phyloP scores from a whole-genome alignment of 2,888 invertebrate species.

The Leucophenga montana region DNA sequence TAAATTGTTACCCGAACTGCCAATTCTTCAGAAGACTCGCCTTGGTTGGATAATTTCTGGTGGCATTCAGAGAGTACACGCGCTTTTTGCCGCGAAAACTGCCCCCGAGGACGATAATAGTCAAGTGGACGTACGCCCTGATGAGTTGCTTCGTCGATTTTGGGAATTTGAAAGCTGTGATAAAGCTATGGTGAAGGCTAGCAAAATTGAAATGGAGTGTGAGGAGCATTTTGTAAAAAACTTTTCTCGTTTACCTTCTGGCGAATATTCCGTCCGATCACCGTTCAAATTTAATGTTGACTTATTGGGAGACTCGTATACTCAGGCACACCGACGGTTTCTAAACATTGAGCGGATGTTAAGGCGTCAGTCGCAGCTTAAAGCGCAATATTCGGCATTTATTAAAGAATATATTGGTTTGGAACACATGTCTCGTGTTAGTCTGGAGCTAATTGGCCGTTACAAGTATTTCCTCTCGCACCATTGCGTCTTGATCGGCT shows the following conservation, averaged over 20 bases:
- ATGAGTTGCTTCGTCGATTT: neutral
- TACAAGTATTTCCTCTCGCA: constrained; percentile 31
- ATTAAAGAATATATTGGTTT: constrained; percentile 32
- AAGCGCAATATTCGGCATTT: constrained; percentile 23
- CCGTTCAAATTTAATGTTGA: neutral
- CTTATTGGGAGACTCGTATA: neutral
- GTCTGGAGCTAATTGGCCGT: neutral
- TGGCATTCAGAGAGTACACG: too few relatives aligned
- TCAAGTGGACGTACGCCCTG: too few relatives aligned
- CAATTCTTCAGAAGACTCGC: too few relatives aligned
- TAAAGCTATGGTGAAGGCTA: neutral
- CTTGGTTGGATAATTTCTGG: too few relatives aligned
- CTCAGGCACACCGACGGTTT: constrained; percentile 29
- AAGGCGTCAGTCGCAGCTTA: constrained; percentile 19
- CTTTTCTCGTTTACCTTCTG: neutral
- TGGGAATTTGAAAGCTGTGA: neutral
- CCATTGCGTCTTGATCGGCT: constrained; percentile 27
- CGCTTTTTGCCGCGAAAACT: neutral
- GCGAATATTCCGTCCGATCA: neutral
- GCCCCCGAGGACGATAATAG: too few relatives aligned
- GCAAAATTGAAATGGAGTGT: neutral
- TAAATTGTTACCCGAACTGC: too few relatives aligned
- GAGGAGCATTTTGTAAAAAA: neutral
- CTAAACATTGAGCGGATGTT: constrained; percentile 35
- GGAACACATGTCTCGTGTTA: constrained; percentile 26